Base-by-base conservation (phyloP, 2,113 vertebrate species). In the Pardalotus punctatus region DNA sequence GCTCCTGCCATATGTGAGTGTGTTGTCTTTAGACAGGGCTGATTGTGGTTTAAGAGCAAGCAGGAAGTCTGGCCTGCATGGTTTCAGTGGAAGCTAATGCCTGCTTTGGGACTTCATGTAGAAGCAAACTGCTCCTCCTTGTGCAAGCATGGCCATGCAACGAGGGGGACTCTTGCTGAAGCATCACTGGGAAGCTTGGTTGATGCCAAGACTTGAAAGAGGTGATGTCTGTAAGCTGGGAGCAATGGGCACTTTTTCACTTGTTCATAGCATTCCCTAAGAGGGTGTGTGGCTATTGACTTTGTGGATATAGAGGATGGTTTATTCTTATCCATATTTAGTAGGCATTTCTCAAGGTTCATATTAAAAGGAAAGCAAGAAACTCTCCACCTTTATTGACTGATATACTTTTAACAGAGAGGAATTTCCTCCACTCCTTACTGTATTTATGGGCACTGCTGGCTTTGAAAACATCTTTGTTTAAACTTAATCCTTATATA, bases 391-490 rank as follows among this genome's bases (percentile, higher is more conserved):
- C 12, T 62, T 56, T 86, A 6, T 61, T 80, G 70, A 27, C 38
- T 77, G 51, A 21, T 4, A 4, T 4, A 21, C 47, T 86, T 69
- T 51, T 74, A 82, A 81, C 14, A 78, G 45, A 81, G 72, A 74
- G 91, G 51, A 92, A 56, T 88, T 22, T 78, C 27, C 9, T 88
- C 19, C 10, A 9, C 6, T 84, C 43, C 28, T 60, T 67, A 23
- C 43, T 69, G 20, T 87, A n/a, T 64, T 86, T 77, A 65, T 62
- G 42, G n/a, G 29, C 89, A 77, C 60, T 92, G 42, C 67, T 90
- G 47, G 35, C 38, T 83, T n/a, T 64, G 80, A 74, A 94, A 96
- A 85, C 57, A 89, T 94, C 79, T 76, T 53, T 86, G 19, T 93
- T 90, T 89, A 80, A 86, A 90, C 64, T 77, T 83, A 47, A 50